These are phyloP conservation scores for Papilio gigon DNA, from an alignment of 2,888 invertebrate species.

Conservation along the genomic window DNA sequence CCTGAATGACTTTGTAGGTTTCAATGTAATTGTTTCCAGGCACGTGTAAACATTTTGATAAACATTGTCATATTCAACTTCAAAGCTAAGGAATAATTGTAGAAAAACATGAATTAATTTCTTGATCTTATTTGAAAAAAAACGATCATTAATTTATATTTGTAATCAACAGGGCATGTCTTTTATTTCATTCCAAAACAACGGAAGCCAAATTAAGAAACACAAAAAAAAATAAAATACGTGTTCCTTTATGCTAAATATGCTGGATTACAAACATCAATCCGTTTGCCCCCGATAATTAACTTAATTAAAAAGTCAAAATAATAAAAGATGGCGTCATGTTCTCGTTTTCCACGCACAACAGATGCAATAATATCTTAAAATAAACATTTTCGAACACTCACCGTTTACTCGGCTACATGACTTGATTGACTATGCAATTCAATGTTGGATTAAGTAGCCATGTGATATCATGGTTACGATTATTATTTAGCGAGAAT, in stretches of 20 bases:
- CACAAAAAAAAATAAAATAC: conserved; percentile 3
- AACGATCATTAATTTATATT: neutral
- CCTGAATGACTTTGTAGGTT: conserved; percentile 53
- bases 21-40: conserved; percentile 55
- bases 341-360: neutral
- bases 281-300: conserved; percentile 9
- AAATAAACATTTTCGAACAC: neutral
- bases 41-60: conserved; percentile 44
- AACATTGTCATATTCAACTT: conserved; percentile 18
- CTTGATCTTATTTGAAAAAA: neutral
- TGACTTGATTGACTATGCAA: neutral
- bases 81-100: neutral
- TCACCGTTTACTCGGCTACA: neutral
- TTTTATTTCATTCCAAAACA: neutral
- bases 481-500: conserved; percentile 28
- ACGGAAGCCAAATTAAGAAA: neutral
- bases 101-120: neutral
- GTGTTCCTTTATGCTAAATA: neutral
- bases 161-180: neutral
- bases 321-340: conserved; percentile 3
- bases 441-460: conserved; percentile 11
- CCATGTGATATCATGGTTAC: conserved; percentile 3
- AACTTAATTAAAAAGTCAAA: conserved; percentile 16
- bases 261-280: conserved; percentile 8
- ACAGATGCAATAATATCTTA: conserved; percentile 1